A percentile compares a stretch with the other conserved stretches of the same genome.
These are phyloP conservation scores for Lytechinus variegatus DNA, from an alignment of 35 echinoderm and acorn worm genomes.

Conservation along the genomic window DNA sequence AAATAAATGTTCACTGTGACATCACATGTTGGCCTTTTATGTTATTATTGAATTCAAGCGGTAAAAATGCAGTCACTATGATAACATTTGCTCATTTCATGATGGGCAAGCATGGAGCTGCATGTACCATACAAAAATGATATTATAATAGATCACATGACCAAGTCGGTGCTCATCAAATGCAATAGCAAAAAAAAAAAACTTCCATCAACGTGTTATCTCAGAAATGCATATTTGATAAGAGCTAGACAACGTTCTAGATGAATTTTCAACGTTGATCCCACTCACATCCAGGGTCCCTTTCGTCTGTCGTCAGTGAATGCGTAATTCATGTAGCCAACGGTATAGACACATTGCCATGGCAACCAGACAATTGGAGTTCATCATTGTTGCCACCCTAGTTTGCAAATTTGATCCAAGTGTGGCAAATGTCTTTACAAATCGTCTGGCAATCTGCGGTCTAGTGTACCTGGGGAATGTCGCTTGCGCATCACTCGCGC, in stretches of 20 bases:
- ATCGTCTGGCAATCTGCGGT: not conserved
- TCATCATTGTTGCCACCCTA: constrained; percentile 28
- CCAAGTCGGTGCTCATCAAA: not conserved
- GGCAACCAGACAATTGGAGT: constrained; percentile 23
- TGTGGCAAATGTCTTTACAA: constrained; percentile 12
- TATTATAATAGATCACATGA: not conserved
- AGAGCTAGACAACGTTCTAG: not conserved
- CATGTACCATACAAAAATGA: not conserved
- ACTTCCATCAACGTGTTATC: not conserved
- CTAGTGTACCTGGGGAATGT: not conserved
- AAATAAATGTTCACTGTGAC: no score
- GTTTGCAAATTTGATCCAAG: constrained; percentile 13
- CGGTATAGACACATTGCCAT: constrained; percentile 17
- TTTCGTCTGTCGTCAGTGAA: not conserved
- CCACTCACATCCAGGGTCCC: not conserved
- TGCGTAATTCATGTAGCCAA: constrained; percentile 16
- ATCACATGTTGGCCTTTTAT: no score
- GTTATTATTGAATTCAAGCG: not conserved
- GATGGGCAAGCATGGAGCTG: not conserved
- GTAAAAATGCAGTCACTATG: not conserved
- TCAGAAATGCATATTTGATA: not conserved
- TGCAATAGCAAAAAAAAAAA: not conserved
- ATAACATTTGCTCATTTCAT: not conserved
- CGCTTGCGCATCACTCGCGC: not conserved
- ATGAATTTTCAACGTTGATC: not conserved